Percentiles rank a stretch among this genome's conserved stretches.
Conservation (phyloP, 1,140 invertebrate genomes). For the Drosophila fuyamai region DNA sequence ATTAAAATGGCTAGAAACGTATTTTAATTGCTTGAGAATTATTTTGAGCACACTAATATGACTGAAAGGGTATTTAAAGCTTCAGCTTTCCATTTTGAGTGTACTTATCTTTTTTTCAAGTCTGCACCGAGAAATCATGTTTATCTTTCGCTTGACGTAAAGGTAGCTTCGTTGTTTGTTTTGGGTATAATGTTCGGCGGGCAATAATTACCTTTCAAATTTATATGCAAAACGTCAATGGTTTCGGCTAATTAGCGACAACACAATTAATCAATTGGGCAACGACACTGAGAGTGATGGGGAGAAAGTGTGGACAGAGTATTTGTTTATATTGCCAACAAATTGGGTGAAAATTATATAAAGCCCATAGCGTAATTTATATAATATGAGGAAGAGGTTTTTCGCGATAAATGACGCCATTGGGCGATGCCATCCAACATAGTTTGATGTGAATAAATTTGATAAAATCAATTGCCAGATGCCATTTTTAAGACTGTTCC, state of each 20-base stretch:
- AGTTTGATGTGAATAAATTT: background rate
- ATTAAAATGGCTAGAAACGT: too few species aligned
- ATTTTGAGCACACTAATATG: background rate
- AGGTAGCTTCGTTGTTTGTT: slow-evolving; percentile 18
- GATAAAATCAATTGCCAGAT: background rate
- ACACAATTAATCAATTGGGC: slow-evolving; percentile 30
- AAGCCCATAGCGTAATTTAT: background rate
- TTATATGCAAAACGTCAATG: slow-evolving; percentile 33
- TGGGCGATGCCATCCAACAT: background rate
- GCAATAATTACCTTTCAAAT: slow-evolving; percentile 33
- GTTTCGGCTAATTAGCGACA: slow-evolving; percentile 30
- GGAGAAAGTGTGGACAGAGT: slow-evolving; percentile 17
- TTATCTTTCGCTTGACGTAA: slow-evolving; percentile 30
- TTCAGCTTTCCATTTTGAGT: too few species aligned
- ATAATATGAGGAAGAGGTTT: background rate
- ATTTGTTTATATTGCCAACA: background rate
- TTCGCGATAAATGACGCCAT: background rate
- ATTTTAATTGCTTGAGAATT: too few species aligned
- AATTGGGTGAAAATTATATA: slow-evolving; percentile 8
- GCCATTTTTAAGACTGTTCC: slow-evolving; percentile 12
- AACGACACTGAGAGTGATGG: background rate
- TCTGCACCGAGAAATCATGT: slow-evolving; percentile 7
- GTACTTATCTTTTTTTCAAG: background rate
- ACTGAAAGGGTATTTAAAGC: background rate
- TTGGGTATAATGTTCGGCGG: slow-evolving; percentile 14